Base-by-base conservation (phyloP, 2,113 vertebrate genomes). In the Agapornis roseicollis region DNA sequence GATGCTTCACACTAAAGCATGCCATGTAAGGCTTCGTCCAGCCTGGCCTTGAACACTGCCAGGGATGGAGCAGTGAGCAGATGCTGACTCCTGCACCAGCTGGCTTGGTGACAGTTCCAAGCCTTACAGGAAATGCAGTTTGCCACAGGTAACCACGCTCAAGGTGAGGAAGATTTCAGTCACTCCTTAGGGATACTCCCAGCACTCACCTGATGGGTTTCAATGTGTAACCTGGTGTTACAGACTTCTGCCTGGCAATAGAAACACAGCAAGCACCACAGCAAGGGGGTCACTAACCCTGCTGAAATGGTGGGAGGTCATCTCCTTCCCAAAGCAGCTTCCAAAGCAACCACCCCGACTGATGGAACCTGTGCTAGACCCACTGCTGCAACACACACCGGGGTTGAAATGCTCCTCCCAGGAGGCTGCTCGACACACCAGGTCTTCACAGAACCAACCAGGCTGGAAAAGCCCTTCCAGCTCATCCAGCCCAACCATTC, bases 211-310 rank as follows among this genome's bases (percentile, higher is more conserved):
- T 6, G 22, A n/a, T 1, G 19, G 19, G 7, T 42, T 31, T 55
- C n/a, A 44, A 11, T 0, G 1, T 3, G 5, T 39, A 74, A 69
- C n/a, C 14, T 12, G 8, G 11, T 3, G n/a, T 25, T 19, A 66
- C 0, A 60, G 52, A n/a, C 11, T 58, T 25, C 69, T 37, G 49
- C 61, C 58, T 55, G 35, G 41, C 58, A 68, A 31, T 49, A 25
- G 25, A 78, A 35, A 25, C 0, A 1, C 37, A 61, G 46, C 1
- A 1, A 73, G 17, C 7, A 8, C 18, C n/a, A 25, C 9, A 7
- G 47, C 58, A 31, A 23, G 23, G 47, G 53, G 5, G n/a, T 22
- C 49, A 44, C 5, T 28, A 28, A 68, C 68, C 72, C 23, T 2
- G 9, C 46, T 1, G 0, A 33, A 28, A 55, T 13, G 6, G 24